Base-by-base conservation (phyloP, 2,888 invertebrate species). In the Ormyrus pomaceus region DNA sequence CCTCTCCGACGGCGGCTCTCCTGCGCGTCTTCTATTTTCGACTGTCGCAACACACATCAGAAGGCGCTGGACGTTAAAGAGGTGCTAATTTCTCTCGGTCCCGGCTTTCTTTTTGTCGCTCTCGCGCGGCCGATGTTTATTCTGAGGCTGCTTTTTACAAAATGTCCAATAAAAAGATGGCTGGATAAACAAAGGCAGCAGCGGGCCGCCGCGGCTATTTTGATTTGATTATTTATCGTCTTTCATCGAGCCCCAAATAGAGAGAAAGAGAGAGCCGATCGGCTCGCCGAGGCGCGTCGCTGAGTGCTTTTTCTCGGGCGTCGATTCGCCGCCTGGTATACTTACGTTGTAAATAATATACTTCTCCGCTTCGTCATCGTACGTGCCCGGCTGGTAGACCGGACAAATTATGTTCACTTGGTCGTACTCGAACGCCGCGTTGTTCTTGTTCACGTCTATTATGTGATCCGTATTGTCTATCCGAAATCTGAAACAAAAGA, bases 401-500 rank as follows among this genome's bases (percentile, higher is more conserved):
- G 98, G 98, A 93, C 98, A 98, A 90, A 98, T 97, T 91, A 98
- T 96, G 90, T 98, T 97, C 88, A 98, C 97, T 93, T 98, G 98
- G 91, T 98, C 98, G 91, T 97, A 98, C 91, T 98, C 97, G 91
- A 97, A 97, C 89, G 96, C 96, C 86, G 95, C 94, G 91, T 98
- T 98, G 85, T 97, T 96, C 92, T 96, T 96, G 92, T 98, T 98
- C 87, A 98, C 95, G 91, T 98, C 98, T 91, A 98, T 97, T 91
- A 98, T 97, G 91, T 98, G 97, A 92, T 98, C 98, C 69, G 98
- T 98, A 92, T 98, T 98, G 93, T 98, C 98, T 94, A 98, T 98
- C 92, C 98, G 95, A 92, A 98, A 98, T 94, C 94, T 93, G 93
- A 84, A 92, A 92, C 87, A 88, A 89, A 85, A 84, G 64, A 73